Evolutionary conservation across 2,797 vertebrate species (phyloP), one percentile per base, ranked within the genome.

Genomic region (Sciurus vulgaris): DNA sequence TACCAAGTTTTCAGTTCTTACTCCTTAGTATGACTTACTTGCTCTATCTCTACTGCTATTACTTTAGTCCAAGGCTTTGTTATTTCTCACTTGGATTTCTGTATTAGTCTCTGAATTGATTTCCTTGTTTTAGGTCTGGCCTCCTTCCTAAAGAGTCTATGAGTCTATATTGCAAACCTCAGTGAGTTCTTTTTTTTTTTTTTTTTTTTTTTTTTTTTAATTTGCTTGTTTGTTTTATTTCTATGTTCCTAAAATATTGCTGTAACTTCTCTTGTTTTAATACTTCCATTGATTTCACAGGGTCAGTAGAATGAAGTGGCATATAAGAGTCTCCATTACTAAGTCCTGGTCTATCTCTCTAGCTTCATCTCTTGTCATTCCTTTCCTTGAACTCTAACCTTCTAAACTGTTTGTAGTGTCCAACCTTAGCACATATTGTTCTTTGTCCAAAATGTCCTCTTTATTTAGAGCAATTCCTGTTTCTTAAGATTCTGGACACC

Each of bases 201-300:
- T 38, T 38, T 38, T 38, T 38, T 38, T 38, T 38, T 38, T 38
- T 38, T 38, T 38, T 38, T 38, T 38, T 59, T 59, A 24, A 7
- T 59, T 59, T 77, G 88, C 78, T 85, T 35, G 83, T 47, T 70
- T 76, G n/a, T 81, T 82, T 95, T 93, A 24, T 73, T 90, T 87
- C 90, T 72, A 86, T 81, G 94, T 95, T 93, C 59, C 26, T 96
- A 91, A 91, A 94, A 78, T 73, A 59, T 56, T 78, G 72, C 12
- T 67, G 6, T 51, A 54, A 77, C 38, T 70, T 74, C 17, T 78
- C 47, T 90, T 77, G 47, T 89, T 92, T 92, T 44, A 85, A 87
- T 17, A 59, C 18, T 20, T 85, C 89, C 7, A 30, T 94, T 85
- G 24, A 41, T 88, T 95, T 28, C 22, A 20, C 33, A 38, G 17